Base-by-base conservation (phyloP, 37 sponge, comb jelly and placozoan species). In the Beroe forskalii region DNA sequence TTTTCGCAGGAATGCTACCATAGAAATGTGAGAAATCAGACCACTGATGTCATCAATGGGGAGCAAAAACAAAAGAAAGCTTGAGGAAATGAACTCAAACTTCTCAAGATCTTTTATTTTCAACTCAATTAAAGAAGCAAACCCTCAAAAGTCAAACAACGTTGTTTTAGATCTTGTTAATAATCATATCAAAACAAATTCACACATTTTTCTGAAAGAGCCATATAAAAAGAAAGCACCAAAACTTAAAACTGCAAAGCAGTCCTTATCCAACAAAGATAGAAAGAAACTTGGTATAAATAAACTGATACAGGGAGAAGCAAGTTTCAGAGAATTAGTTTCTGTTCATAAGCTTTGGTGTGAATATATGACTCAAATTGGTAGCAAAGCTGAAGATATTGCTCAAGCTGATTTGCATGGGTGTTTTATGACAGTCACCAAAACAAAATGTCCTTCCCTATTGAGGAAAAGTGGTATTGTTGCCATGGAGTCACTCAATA, bases 161-260 rank as follows among this genome's bases (percentile, higher is more conserved):
- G 86, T 37, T 4, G 55, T 25, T 1, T 25, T 48, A 80, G 40
- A 44, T 23, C 86, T 80, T 20, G 86, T 80, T 37, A 41, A 80
- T 42, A 80, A 80, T 23, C 86, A 80, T 48, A 80, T 80, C 28
- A 80, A 80, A 80, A 80, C 86, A 32, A 80, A 80, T 37, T 80
- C 86, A 42, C 86, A 80, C 86, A 80, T 80, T 8, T 80, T 80
- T 25, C 40, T 80, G 27, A 80, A 80, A 4, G 55, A 80, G 27
- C 86, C 86, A 4, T 80, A 80, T 25, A 80, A 80, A 80, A 41
- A 41, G 44, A 17, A 17, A 80, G 12, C 86, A 20, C n/a, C 55
- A 23, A 80, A 80, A 43, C 8, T 35, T 0, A 80, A 80, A 4
- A n/a, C 40, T 28, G 1, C 23, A 1, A 80, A 80, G 30, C 86